These are phyloP conservation scores for Dasyurus viverrinus DNA, from an alignment of 2,113 vertebrate species.

Conservation along the genomic window DNA sequence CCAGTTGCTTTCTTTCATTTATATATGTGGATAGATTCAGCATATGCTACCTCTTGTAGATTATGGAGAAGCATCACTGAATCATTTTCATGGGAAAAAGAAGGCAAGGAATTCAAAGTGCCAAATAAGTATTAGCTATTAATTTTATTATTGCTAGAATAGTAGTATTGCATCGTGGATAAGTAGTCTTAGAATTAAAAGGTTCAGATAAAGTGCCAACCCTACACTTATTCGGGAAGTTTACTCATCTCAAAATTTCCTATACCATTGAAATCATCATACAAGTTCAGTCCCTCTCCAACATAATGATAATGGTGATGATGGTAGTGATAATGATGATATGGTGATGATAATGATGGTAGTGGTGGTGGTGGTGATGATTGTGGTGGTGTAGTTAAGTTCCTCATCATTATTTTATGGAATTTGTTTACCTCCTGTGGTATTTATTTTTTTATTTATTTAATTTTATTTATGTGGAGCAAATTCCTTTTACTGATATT, in stretches of 20 bases:
- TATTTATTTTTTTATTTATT: neutral
- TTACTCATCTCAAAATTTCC: neutral
- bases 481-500: neutral
- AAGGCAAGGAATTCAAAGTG: neutral
- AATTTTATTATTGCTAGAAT: neutral
- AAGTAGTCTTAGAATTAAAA: neutral
- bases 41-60: neutral
- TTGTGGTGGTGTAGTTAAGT: neutral
- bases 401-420: neutral
- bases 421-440: neutral
- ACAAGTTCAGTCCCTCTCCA: neutral
- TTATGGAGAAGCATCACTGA: neutral
- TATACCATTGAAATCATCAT: neutral
- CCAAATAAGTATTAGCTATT: neutral
- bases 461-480: neutral
- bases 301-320: neutral
- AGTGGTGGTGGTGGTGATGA: neutral
- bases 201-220: neutral
- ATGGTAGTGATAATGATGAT: neutral
- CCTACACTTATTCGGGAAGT: neutral
- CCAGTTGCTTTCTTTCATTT: neutral
- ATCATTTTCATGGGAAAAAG: neutral
- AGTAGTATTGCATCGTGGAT: neutral
- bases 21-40: neutral
- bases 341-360: neutral